Evolutionary conservation across 2,888 invertebrate species (phyloP), one percentile per base, ranked within the genome.

Genomic region (Apamea monoglypha): DNA sequence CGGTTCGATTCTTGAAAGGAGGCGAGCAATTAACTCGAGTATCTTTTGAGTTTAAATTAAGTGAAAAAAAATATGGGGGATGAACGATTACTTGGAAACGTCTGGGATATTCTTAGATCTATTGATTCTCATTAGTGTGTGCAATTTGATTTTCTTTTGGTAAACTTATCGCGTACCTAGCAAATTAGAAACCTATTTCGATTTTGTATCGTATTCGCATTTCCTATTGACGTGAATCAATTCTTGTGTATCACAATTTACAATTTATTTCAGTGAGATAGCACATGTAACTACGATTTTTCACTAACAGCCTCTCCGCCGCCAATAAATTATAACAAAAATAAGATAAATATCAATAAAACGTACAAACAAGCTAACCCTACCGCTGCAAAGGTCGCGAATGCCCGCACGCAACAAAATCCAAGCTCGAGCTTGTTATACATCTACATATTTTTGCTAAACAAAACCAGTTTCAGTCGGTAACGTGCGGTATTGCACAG

Each of bases 11-110:
- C 92, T 90, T 93, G 94, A 95, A 95, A 94, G 92, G 94, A 92
- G 88, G 94, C 92, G 94, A 96, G 96, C 96, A 96, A 97, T 97
- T 96, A 96, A 95, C 95, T 96, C 95, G 93, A 97, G 96, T 96
- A 96, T 96, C 97, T 95, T 96, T 96, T 96, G 96, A 96, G 96
- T 96, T 96, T 94, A 96, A 97, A 97, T 97, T 96, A 96, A 96
- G 96, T 95, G 96, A 96, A 96, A 96, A 96, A 96, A 96, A 90
- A 89, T 66, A 77, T 74, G 73, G 89, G 86, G 89, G 81, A 80
- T 86, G 88, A 91, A 89, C 78, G 88, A 86, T 89, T 86, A 85
- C 76, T 93, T 91, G 78, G 88, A 87, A 86, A 75, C 87, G 90
- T 92, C 92, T 93, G 88, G 63, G 72, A 74, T 84, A 82, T 83